A percentile compares a stretch with the other conserved stretches of the same genome.
phyloP scores from a whole-genome alignment of 2,797 vertebrate species.

The Myiothlypis coronata region DNA sequence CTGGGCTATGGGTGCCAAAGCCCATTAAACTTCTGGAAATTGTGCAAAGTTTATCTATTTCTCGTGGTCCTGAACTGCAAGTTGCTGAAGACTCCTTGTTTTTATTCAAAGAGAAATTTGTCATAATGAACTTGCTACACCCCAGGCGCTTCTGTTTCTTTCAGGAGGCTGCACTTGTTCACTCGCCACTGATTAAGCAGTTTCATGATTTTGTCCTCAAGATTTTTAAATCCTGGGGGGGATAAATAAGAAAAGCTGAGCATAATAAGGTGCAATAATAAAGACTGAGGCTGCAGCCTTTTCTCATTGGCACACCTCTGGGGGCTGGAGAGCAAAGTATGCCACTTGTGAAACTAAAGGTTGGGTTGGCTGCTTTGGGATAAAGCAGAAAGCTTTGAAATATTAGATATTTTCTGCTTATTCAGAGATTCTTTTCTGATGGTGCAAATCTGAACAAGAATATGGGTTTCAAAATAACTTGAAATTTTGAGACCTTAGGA shows the following conservation, averaged over 20 bases:
- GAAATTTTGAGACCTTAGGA: neutral
- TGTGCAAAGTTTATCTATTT: neutral
- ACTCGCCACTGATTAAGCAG: neutral
- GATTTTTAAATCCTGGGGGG: neutral
- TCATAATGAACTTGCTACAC: neutral
- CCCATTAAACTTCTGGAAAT: neutral
- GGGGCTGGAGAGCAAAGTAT: neutral
- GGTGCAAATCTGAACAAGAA: neutral
- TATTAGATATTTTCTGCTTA: neutral
- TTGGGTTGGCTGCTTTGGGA: neutral
- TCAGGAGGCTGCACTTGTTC: neutral
- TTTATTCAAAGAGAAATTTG: neutral
- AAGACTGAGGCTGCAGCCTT: neutral
- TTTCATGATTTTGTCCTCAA: neutral
- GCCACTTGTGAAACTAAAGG: neutral
- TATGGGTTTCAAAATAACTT: neutral
- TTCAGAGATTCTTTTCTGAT: neutral
- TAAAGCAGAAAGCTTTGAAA: neutral
- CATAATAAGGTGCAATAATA: neutral
- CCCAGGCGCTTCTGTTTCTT: neutral
- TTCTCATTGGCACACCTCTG: neutral
- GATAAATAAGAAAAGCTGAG: neutral
- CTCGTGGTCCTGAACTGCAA: neutral
- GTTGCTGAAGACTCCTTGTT: neutral
- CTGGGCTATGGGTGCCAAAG: neutral